Base-by-base conservation (phyloP, 1,140 invertebrate species). In the Platyscapa corneri region DNA sequence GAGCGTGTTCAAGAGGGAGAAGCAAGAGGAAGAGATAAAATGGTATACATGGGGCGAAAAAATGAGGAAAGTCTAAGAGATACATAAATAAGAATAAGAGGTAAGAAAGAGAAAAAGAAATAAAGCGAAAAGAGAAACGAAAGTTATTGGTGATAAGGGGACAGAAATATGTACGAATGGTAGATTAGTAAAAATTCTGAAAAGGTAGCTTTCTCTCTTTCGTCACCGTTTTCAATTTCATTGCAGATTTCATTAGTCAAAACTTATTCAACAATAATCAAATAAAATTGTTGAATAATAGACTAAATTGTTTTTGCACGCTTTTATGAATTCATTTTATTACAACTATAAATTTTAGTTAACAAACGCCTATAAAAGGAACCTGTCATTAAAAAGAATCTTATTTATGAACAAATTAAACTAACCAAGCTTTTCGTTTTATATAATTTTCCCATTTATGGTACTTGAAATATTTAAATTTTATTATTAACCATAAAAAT, bases 161-260 rank as follows among this genome's bases (percentile, higher is more conserved):
- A 23, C 18, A 72, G 67, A 72, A 42, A 39, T 74, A 42, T n/a
- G 27, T 7, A 74, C 32, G 34, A 39, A 37, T 20, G 34, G 30
- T 7, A 70, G 67, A 70, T 70, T 37, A 70, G 34, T 70, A 70
- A 70, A 70, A 70, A 70, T 37, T 37, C 16, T 37, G 32, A 70
- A 70, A 70, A 70, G 67, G 67, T 70, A 74, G 70, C 70, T 74
- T 74, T 74, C 70, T 42, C 70, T 74, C 37, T 42, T 42, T 74
- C 39, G 37, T 42, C 37, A 74, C 12, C 70, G 37, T 42, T 74
- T 74, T 16, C 70, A 74, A 74, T 74, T 42, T 74, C 70, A 74
- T 74, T 42, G 70, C 70, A 42, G 37, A 74, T 27, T 74, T 42
- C 27, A 42, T 72, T 72, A 39, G 34, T 72, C 37, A 72, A 72